Percentiles rank a stretch among this genome's conserved stretches.
phyloP scores from a whole-genome alignment of 2,113 vertebrate genomes.

The Salvelinus alpinus region DNA sequence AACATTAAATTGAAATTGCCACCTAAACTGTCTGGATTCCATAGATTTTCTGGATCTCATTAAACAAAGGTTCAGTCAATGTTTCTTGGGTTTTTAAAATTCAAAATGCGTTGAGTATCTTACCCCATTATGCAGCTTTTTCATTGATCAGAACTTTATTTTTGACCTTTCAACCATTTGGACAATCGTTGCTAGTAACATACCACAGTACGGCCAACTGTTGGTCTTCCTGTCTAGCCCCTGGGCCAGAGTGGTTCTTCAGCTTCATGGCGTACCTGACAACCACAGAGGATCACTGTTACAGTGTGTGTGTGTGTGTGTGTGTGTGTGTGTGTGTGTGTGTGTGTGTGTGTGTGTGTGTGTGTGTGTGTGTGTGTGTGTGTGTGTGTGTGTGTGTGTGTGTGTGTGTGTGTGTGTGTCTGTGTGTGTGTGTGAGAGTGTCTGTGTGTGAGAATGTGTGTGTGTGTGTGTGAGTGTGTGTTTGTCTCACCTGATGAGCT shows the following conservation, averaged over 20 bases:
- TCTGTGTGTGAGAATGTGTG: too few relatives aligned
- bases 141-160: too few relatives aligned
- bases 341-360: too few relatives aligned
- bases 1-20: too few relatives aligned
- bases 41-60: too few relatives aligned
- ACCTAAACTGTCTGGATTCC: too few relatives aligned
- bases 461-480: not conserved
- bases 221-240: constrained; percentile 89
- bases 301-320: not conserved
- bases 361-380: not conserved
- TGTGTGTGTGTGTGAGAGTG: too few relatives aligned
- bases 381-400: constrained; percentile 4
- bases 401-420: not conserved
- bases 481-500: constrained; percentile 88
- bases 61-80: too few relatives aligned
- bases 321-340: not conserved
- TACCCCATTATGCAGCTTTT: too few relatives aligned
- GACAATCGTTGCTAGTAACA: constrained; percentile 8
- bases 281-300: constrained; percentile 38
- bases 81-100: too few relatives aligned
- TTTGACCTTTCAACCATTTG: too few relatives aligned
- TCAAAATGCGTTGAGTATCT: too few relatives aligned
- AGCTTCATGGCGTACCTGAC: constrained; percentile 97
- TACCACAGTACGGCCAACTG: constrained; percentile 93
- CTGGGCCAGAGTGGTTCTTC: constrained; percentile 91